Evolutionary conservation across 2,888 invertebrate genomes (phyloP).

Genomic region (Netelia melanura): DNA sequence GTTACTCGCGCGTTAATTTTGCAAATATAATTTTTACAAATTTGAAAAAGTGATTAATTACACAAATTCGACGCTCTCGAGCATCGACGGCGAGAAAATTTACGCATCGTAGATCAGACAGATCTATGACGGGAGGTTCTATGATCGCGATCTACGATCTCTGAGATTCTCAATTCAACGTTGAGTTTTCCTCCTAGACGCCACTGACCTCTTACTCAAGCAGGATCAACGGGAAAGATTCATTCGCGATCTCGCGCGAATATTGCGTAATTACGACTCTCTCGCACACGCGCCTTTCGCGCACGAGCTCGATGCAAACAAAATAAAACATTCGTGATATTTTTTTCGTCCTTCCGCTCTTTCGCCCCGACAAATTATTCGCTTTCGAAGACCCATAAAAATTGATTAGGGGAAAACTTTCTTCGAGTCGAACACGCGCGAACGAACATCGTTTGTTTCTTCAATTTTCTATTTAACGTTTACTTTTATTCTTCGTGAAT

Average conservation of each 20-base stretch:
- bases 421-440: neutral
- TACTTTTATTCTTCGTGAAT: conserved; percentile 9
- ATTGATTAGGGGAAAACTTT: conserved; percentile 51
- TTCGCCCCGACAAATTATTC: conserved; percentile 31
- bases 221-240: conserved; percentile 69
- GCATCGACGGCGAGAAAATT: conserved; percentile 27
- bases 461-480: conserved; percentile 3
- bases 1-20: neutral
- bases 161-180: neutral
- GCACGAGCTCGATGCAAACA: conserved; percentile 54
- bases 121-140: no score
- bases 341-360: conserved; percentile 43
- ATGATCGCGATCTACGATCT: neutral
- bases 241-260: conserved; percentile 26
- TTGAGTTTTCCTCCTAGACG: conserved; percentile 40
- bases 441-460: conserved; percentile 13
- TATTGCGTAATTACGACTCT: conserved; percentile 54
- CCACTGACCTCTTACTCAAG: conserved; percentile 72
- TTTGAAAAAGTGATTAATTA: neutral
- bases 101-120: conserved; percentile 4
- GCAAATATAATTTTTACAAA: conserved; percentile 22
- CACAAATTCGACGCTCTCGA: conserved; percentile 1
- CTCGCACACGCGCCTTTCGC: conserved; percentile 26
- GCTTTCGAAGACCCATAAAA: conserved; percentile 60
- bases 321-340: conserved; percentile 63